These are phyloP conservation scores for Ctenopoma kingsleyae DNA, from an alignment of 2,797 vertebrate genomes.

Conservation along the genomic window DNA sequence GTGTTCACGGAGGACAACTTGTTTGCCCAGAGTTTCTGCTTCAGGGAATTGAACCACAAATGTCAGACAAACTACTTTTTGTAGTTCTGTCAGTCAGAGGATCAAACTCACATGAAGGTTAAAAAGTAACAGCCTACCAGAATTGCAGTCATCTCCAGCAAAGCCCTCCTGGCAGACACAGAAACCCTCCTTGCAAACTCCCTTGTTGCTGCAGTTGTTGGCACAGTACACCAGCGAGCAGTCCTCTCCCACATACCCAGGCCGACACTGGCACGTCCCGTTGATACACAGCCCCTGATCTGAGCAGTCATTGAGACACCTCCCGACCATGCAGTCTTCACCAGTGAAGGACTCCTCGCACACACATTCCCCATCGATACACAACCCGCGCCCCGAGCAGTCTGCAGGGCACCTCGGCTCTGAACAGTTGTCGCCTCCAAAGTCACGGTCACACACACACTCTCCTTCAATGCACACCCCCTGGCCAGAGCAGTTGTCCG, in stretches of 20 bases:
- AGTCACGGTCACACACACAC: conserved; percentile 94
- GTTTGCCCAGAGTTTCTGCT: conserved; percentile 22
- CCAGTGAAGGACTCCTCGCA: conserved; percentile 94
- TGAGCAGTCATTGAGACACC: conserved; percentile 94
- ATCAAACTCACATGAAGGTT: conserved; percentile 22
- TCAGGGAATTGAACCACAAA: conserved; percentile 25
- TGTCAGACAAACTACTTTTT: conserved; percentile 34
- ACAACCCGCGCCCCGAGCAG: conserved; percentile 93
- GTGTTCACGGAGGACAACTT: conserved; percentile 20
- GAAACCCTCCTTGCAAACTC: conserved; percentile 91
- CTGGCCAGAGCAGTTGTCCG: conserved; percentile 92
- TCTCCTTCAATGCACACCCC: conserved; percentile 94
- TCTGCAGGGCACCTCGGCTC: conserved; percentile 91
- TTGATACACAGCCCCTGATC: conserved; percentile 92
- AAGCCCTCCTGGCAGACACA: conserved; percentile 94
- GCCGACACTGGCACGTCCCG: conserved; percentile 91
- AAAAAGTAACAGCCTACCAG: conserved; percentile 84
- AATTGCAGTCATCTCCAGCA: conserved; percentile 92
- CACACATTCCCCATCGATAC: conserved; percentile 94
- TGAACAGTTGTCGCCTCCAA: conserved; percentile 93
- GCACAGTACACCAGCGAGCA: conserved; percentile 90
- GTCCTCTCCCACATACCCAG: conserved; percentile 92
- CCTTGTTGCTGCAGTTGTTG: conserved; percentile 92
- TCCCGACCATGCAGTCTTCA: conserved; percentile 90
- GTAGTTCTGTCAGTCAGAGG: conserved; percentile 20